Evolutionary conservation across 2,797 vertebrate genomes (phyloP).

Genomic region (Tenualosa thibaudeaui): DNA sequence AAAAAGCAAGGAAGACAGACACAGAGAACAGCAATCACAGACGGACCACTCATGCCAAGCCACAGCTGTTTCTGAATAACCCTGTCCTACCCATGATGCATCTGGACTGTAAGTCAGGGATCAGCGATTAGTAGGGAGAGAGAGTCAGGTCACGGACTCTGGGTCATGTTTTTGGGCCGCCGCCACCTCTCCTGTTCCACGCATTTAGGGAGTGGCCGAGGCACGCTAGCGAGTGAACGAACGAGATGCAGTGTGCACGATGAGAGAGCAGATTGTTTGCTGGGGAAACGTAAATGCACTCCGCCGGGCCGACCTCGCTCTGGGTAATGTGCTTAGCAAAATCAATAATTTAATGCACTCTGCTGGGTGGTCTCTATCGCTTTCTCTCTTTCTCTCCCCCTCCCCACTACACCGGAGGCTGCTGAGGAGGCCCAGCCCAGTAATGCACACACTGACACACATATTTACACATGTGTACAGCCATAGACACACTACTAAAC

Average conservation of each 20-base stretch:
- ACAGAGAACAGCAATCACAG: neutral
- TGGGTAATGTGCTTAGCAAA: slow-evolving; percentile 52
- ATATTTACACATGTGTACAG: slow-evolving; percentile 10
- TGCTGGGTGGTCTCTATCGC: slow-evolving; percentile 28
- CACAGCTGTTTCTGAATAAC: neutral
- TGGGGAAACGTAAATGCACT: slow-evolving; percentile 51
- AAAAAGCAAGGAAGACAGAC: neutral
- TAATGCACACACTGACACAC: neutral
- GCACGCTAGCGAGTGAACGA: neutral
- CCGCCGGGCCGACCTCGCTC: slow-evolving; percentile 37
- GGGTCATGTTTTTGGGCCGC: slow-evolving; percentile 33
- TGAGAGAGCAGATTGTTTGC: slow-evolving; percentile 24
- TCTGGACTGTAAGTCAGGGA: neutral
- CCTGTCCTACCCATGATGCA: neutral
- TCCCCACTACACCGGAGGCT: neutral
- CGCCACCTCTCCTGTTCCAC: neutral
- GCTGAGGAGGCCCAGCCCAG: neutral
- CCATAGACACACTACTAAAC: neutral
- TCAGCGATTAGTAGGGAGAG: neutral
- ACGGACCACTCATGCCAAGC: neutral
- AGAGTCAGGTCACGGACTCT: slow-evolving; percentile 25
- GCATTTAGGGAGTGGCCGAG: slow-evolving; percentile 38
- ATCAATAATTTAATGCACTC: slow-evolving; percentile 64
- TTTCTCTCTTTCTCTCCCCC: neutral
- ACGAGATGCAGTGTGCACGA: neutral